Conservation (phyloP, 2,888 invertebrate species). For the Reticulitermes lucifugus region DNA sequence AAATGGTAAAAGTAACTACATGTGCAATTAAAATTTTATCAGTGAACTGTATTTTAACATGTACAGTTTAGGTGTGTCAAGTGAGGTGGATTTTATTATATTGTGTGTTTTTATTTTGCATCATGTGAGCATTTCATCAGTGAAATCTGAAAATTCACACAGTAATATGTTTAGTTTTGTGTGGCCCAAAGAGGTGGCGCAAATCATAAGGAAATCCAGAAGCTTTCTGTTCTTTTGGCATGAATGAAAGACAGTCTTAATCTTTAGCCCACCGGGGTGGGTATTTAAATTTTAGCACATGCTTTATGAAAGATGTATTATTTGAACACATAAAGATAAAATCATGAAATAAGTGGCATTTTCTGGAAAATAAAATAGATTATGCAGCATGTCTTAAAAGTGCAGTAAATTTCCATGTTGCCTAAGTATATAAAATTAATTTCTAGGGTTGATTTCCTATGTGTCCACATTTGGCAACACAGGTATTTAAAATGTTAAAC, state of each 20-base stretch:
- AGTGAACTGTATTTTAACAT: not conserved
- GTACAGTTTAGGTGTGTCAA: not conserved
- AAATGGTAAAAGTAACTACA: not conserved
- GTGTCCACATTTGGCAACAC: no score
- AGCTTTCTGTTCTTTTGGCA: not conserved
- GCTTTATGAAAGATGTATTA: no score
- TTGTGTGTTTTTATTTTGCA: not conserved
- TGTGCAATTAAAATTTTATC: not conserved
- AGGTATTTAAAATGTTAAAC: no score
- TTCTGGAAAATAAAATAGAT: no score
- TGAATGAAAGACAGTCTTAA: slow-evolving; percentile 11
- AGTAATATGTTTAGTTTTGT: not conserved
- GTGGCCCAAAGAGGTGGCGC: not conserved
- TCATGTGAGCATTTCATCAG: not conserved
- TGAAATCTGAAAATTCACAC: not conserved
- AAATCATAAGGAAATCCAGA: not conserved
- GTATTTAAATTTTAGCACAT: no score
- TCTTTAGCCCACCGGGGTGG: no score
- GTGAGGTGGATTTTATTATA: not conserved
- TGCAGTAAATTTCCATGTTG: no score
- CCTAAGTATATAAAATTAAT: no score
- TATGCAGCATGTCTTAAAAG: no score
- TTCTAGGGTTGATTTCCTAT: no score
- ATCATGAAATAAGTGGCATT: no score
- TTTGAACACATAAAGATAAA: no score